Evolutionary conservation across 1,140 invertebrate genomes (phyloP).

Genomic region (Pygmarrhopalites habei): DNA sequence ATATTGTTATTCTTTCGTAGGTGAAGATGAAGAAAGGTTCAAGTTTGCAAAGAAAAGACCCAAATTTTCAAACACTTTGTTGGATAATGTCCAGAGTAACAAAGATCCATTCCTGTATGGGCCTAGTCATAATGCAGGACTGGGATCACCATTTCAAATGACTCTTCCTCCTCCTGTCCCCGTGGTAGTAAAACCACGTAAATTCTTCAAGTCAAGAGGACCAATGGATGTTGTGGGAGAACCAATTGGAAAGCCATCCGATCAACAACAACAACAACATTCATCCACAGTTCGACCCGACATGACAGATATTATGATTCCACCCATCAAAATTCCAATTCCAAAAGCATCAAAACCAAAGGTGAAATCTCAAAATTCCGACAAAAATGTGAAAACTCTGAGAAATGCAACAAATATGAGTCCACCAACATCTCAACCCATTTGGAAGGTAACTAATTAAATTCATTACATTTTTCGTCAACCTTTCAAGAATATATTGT

Average conservation of each 20-base stretch:
- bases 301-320: slow-evolving; percentile 11
- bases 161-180: slow-evolving; percentile 29
- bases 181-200: slow-evolving; percentile 64
- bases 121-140: too few relatives aligned
- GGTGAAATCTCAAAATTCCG: slow-evolving; percentile 9
- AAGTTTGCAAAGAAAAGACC: slow-evolving; percentile 23
- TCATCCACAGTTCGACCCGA: slow-evolving; percentile 13
- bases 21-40: slow-evolving; percentile 16
- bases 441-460: too few relatives aligned
- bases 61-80: slow-evolving; percentile 10
- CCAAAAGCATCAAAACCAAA: slow-evolving; percentile 45
- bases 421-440: slow-evolving; percentile 52
- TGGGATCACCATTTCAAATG: background rate
- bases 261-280: background rate
- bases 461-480: too few relatives aligned
- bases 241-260: background rate
- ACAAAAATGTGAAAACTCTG: slow-evolving; percentile 14
- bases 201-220: slow-evolving; percentile 77
- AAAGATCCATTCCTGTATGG: background rate
- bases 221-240: slow-evolving; percentile 24
- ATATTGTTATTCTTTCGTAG: slow-evolving; percentile 5
- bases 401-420: slow-evolving; percentile 18
- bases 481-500: too few relatives aligned
- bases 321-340: slow-evolving; percentile 28
- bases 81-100: too few relatives aligned